Percentiles rank a stretch among this genome's conserved stretches.
Evolutionary conservation across 2,113 vertebrate genomes (phyloP).

Genomic region (Herpetotheres cachinnans): DNA sequence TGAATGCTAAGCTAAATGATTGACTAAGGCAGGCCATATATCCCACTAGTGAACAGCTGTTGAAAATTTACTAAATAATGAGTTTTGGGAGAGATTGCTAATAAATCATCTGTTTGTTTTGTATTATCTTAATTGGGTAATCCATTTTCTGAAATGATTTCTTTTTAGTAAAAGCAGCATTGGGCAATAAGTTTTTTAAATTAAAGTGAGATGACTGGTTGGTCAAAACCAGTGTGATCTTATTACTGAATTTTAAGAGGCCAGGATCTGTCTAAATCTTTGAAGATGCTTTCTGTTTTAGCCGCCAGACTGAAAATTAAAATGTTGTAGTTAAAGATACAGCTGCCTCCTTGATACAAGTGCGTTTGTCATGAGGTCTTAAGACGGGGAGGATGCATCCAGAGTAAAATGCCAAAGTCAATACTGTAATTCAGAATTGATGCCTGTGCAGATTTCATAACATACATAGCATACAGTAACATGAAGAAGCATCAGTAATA

Average conservation of each 20-base stretch:
- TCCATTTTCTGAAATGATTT: not conserved
- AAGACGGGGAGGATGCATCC: not conserved
- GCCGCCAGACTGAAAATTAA: not conserved
- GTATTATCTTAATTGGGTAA: not conserved
- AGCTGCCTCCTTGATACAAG: not conserved
- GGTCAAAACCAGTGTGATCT: not conserved
- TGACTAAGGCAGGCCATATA: not conserved
- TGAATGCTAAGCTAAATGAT: not conserved
- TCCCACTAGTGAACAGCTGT: not conserved
- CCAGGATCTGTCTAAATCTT: not conserved
- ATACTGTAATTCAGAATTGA: not conserved
- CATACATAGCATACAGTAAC: not conserved
- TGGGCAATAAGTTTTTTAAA: not conserved
- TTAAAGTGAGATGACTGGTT: not conserved
- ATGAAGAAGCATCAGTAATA: not conserved
- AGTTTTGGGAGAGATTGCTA: not conserved
- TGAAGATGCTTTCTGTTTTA: not conserved
- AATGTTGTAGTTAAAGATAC: not conserved
- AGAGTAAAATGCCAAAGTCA: not conserved
- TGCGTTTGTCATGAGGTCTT: not conserved
- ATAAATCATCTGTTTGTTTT: not conserved
- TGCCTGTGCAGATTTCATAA: not conserved
- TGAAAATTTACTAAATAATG: not conserved
- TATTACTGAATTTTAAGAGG: not conserved
- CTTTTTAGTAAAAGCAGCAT: not conserved